Conservation (phyloP, 1,140 invertebrate species). For the Oppia nitens region DNA sequence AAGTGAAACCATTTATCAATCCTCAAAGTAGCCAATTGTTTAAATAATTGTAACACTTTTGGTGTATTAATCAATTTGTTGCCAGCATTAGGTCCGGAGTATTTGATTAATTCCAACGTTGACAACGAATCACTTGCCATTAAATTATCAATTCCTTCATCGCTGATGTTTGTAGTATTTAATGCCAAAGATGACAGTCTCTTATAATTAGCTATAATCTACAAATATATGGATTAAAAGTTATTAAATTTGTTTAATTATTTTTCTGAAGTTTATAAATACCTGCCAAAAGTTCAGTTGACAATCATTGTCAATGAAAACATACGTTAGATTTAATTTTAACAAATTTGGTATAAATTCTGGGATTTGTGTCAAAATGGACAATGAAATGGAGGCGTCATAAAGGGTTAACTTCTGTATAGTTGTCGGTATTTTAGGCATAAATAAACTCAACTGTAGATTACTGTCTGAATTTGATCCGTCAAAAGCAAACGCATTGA, state of each 20-base stretch:
- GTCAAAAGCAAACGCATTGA: neutral
- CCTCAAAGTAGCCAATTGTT: neutral
- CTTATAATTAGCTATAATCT: neutral
- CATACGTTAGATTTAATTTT: neutral
- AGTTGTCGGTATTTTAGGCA: neutral
- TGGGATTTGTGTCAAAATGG: neutral
- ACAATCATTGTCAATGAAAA: neutral
- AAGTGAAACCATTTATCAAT: neutral
- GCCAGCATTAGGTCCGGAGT: neutral
- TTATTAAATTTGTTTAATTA: too few species aligned
- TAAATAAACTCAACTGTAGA: neutral
- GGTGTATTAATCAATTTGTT: neutral
- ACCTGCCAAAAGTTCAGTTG: neutral
- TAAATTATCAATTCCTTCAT: neutral
- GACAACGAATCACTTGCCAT: neutral
- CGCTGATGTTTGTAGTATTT: neutral
- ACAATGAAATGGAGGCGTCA: neutral
- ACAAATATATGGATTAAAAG: neutral
- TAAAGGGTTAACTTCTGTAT: neutral
- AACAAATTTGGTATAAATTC: neutral
- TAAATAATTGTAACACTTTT: neutral
- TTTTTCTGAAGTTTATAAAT: neutral
- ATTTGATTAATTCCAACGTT: neutral
- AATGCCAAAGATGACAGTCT: neutral
- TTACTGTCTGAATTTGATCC: neutral